phyloP scores from a whole-genome alignment of 2,113 vertebrate species.

The Nannospalax galili region DNA sequence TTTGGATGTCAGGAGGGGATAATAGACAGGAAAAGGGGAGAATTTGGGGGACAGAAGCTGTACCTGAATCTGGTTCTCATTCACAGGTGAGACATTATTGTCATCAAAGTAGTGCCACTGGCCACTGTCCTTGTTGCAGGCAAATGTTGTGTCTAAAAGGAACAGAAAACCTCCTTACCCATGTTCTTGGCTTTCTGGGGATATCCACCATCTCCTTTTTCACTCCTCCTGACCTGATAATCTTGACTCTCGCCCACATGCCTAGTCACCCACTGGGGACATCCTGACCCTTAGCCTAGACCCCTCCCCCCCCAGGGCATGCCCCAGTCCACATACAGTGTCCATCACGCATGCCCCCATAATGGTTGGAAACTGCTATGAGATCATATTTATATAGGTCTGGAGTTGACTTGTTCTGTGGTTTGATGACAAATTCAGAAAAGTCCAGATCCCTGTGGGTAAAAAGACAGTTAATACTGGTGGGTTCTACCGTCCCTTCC shows the following conservation, averaged over 20 bases:
- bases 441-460: constrained; percentile 90
- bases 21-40: not conserved
- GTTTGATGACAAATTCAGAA: constrained; percentile 89
- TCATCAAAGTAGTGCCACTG: constrained; percentile 94
- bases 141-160: constrained; percentile 90
- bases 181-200: not conserved
- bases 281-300: not conserved
- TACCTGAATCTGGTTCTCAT: constrained; percentile 91
- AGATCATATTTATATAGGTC: constrained; percentile 91
- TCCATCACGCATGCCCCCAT: constrained; percentile 92
- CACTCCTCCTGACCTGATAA: not conserved
- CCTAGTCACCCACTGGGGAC: not conserved
- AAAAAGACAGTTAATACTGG: not conserved
- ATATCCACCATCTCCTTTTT: not conserved
- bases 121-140: constrained; percentile 91
- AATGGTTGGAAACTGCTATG: constrained; percentile 94
- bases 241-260: not conserved
- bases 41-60: constrained; percentile 12
- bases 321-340: constrained; percentile 87
- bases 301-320: not conserved
- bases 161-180: not conserved
- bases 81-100: constrained; percentile 90
- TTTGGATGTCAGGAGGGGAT: not conserved
- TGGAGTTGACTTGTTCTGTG: constrained; percentile 81
- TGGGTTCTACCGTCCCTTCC: not conserved